A percentile compares a stretch with the other conserved stretches of the same genome.
Evolutionary conservation across 2,113 vertebrate genomes (phyloP).

Genomic region (Chitala chitala): DNA sequence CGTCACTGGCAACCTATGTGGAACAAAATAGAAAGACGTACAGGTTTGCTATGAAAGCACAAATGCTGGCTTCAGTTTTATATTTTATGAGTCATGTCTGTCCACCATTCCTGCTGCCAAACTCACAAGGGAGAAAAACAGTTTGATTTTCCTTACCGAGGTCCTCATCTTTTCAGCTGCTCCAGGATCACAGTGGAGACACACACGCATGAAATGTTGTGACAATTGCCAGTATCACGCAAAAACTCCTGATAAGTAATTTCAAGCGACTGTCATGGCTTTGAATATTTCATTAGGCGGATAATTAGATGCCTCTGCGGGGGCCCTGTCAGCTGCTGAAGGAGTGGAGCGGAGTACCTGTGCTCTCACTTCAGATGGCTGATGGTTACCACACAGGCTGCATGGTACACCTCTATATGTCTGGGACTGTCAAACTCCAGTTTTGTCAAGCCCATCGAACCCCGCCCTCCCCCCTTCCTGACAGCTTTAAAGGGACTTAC

Average conservation of each 20-base stretch:
- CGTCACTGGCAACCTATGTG: too few relatives aligned
- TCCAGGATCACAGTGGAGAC: background rate
- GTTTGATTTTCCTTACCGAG: background rate
- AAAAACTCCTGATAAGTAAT: background rate
- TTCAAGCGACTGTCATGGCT: background rate
- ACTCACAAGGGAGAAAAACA: background rate
- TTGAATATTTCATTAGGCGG: slow-evolving; percentile 17
- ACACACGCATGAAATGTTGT: background rate
- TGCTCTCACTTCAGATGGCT: background rate
- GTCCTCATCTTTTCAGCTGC: background rate
- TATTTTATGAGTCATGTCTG: background rate
- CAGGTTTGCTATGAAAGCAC: too few relatives aligned
- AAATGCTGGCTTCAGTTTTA: too few relatives aligned
- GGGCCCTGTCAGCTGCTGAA: slow-evolving; percentile 1
- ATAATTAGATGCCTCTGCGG: slow-evolving; percentile 8
- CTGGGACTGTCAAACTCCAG: background rate
- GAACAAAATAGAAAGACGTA: too few relatives aligned
- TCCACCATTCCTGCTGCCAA: background rate
- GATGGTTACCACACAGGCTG: too few relatives aligned
- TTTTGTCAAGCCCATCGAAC: too few relatives aligned
- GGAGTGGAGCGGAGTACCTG: background rate
- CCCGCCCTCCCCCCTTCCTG: background rate
- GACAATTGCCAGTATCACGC: background rate
- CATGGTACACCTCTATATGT: background rate
- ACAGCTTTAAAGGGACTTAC: background rate